Conservation (phyloP, 2,888 invertebrate species). For the Zaprionus obscuricornis region DNA sequence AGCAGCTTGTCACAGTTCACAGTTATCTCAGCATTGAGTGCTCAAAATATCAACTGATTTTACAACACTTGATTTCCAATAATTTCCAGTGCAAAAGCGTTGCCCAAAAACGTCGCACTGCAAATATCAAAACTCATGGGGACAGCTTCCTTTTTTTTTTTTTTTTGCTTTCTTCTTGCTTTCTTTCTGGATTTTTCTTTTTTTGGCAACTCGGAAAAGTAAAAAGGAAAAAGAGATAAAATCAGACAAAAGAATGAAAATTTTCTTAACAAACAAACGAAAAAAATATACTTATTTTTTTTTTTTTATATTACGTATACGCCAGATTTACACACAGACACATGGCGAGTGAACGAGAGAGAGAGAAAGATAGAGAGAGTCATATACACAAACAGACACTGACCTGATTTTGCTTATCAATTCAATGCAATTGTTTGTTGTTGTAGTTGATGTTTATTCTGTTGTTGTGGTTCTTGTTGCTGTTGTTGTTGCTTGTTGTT, state of each 20-base stretch:
- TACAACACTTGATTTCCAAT: too few species aligned
- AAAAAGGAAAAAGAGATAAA: conserved; percentile 29
- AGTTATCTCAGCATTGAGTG: too few species aligned
- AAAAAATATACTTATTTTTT: too few species aligned
- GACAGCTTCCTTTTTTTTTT: background rate
- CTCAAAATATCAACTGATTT: too few species aligned
- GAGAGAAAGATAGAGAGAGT: too few species aligned
- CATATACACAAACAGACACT: conserved; percentile 15
- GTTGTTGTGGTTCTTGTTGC: too few species aligned
- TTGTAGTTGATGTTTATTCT: too few species aligned
- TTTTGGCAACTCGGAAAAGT: background rate
- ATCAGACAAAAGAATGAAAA: conserved; percentile 38
- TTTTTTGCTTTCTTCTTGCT: too few species aligned
- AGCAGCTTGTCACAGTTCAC: too few species aligned
- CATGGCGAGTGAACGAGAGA: too few species aligned
- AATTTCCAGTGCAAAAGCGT: too few species aligned
- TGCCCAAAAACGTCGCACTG: too few species aligned
- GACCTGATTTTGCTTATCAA: conserved; percentile 74
- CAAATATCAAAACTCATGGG: background rate
- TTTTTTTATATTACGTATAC: conserved; percentile 50
- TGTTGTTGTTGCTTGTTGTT: conserved; percentile 36
- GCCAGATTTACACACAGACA: conserved; percentile 11
- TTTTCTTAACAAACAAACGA: conserved; percentile 29
- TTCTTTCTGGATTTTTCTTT: background rate
- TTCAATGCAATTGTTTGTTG: conserved; percentile 61